A percentile compares a stretch with the other conserved stretches of the same genome.
These are phyloP conservation scores for Carduelis carduelis DNA, from an alignment of 2,797 vertebrate species.

Conservation along the genomic window DNA sequence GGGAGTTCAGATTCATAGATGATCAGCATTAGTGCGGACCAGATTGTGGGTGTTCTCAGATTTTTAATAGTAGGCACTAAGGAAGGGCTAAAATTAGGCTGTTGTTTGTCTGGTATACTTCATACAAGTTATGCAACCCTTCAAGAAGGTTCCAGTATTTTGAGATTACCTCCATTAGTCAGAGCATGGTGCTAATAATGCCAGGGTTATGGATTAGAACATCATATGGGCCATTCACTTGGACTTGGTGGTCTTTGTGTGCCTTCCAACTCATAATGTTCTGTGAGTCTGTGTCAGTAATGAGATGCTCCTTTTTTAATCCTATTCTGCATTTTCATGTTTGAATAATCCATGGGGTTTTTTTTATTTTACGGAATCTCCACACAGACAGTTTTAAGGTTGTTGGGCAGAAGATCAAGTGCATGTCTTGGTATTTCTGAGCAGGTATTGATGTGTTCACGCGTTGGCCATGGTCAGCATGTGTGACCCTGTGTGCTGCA, in stretches of 20 bases:
- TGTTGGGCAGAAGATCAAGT: neutral
- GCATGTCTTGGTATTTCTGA: neutral
- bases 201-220: neutral
- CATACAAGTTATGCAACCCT: neutral
- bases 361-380: neutral
- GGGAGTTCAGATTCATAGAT: neutral
- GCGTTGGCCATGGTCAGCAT: accelerated
- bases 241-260: neutral
- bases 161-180: neutral
- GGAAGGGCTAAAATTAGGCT: neutral
- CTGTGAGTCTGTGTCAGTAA: neutral
- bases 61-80: neutral
- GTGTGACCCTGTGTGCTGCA: accelerated
- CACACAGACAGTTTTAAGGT: neutral
- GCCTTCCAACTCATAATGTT: neutral
- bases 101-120: neutral
- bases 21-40: neutral
- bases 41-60: neutral
- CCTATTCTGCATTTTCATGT: neutral
- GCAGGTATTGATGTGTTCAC: accelerated
- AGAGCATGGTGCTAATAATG: neutral
- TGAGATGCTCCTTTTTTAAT: neutral
- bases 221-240: neutral
- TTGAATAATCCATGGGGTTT: neutral
- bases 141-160: neutral